A percentile compares a stretch with the other conserved stretches of the same genome.
Evolutionary conservation across 2,113 vertebrate species (phyloP).

Genomic region (Chaetodon auriga): DNA sequence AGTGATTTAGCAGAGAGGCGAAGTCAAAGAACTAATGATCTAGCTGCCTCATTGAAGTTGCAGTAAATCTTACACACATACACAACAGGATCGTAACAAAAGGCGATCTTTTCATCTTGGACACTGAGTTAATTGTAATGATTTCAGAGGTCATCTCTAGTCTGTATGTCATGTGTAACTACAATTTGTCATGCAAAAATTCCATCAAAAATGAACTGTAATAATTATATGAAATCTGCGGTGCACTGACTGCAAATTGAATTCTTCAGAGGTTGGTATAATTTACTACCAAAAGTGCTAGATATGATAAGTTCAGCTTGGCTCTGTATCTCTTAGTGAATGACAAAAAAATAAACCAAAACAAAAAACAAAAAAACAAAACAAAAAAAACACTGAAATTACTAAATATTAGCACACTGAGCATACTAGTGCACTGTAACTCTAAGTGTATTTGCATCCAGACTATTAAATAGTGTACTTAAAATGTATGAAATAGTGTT

Average conservation of each 20-base stretch:
- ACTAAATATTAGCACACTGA: too few relatives aligned
- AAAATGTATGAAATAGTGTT: too few relatives aligned
- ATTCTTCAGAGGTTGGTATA: too few relatives aligned
- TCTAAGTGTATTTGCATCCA: too few relatives aligned
- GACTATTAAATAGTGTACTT: too few relatives aligned
- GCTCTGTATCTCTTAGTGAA: neutral
- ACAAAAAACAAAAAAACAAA: too few relatives aligned
- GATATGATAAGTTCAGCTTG: neutral
- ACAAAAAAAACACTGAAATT: too few relatives aligned
- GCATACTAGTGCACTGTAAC: too few relatives aligned
- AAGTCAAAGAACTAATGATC: conserved; percentile 59
- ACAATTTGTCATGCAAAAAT: neutral
- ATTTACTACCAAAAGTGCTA: neutral
- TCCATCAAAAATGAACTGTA: neutral
- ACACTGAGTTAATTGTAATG: neutral
- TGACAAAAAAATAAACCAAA: too few relatives aligned
- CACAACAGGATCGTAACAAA: conserved; percentile 26
- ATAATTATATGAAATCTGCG: neutral
- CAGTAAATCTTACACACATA: conserved; percentile 10
- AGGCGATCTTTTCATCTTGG: conserved; percentile 5
- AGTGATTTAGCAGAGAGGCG: conserved; percentile 67
- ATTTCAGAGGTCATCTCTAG: neutral
- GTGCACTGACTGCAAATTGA: neutral
- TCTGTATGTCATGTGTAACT: neutral
- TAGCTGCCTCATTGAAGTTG: conserved; percentile 53